phyloP scores from a whole-genome alignment of 1,140 invertebrate species.

The Drosophila novamexicana region DNA sequence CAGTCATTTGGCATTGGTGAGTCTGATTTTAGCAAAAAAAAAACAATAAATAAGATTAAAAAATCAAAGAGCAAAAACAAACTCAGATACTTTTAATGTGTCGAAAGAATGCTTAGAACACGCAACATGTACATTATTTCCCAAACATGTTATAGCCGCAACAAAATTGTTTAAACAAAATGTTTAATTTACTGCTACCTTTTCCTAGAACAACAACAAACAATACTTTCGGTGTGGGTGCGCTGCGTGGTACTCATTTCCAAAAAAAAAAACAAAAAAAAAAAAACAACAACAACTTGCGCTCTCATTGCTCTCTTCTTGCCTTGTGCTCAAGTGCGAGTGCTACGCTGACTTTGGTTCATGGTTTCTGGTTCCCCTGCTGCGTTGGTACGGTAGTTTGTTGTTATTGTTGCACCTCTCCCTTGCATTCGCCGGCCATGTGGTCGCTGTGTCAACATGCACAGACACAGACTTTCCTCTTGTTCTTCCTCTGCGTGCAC shows the following conservation, averaged over 20 bases:
- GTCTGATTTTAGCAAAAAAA: conserved; percentile 43
- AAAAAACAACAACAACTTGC: conserved; percentile 12
- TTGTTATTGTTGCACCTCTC: conserved; percentile 44
- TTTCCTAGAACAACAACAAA: conserved; percentile 41
- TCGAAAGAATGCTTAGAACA: conserved; percentile 17
- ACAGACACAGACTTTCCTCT: conserved; percentile 11
- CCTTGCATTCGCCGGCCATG: conserved; percentile 55
- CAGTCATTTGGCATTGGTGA: conserved; percentile 82
- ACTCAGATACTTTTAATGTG: conserved; percentile 9
- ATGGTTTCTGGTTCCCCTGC: conserved; percentile 52
- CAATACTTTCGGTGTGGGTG: conserved; percentile 35
- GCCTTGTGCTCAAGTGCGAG: conserved; percentile 24
- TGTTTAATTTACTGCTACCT: conserved; percentile 34
- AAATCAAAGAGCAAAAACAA: conserved; percentile 1
- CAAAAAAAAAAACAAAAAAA: conserved; percentile 27
- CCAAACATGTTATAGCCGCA: conserved; percentile 37
- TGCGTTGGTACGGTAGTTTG: conserved; percentile 58
- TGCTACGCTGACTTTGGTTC: conserved; percentile 36
- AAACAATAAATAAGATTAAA: background rate
- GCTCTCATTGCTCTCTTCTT: conserved; percentile 15
- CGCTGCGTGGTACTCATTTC: conserved; percentile 33
- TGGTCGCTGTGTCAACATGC: conserved; percentile 45
- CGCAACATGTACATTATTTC: conserved; percentile 24
- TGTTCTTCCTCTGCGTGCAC: conserved; percentile 16
- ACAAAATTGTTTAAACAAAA: conserved; percentile 66